phyloP scores from a whole-genome alignment of 2,113 vertebrate genomes.

The Rafetus swinhoei region DNA sequence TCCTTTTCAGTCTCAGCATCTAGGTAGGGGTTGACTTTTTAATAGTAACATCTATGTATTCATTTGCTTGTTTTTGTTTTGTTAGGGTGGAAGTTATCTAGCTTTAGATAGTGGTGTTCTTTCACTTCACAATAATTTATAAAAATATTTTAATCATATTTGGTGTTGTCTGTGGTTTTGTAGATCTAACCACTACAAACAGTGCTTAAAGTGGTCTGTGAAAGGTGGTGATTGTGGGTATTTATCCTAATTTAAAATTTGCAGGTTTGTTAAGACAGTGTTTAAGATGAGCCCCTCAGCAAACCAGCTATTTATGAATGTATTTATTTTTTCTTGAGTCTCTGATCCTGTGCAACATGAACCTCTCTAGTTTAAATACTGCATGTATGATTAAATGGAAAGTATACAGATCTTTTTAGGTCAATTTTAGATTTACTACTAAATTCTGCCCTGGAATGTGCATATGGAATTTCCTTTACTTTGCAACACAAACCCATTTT shows the following conservation, averaged over 20 bases:
- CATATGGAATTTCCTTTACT: not conserved
- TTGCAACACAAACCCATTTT: not conserved
- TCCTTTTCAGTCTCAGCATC: not conserved
- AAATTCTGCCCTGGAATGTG: not conserved
- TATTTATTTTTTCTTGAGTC: not conserved
- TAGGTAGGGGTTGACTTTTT: not conserved
- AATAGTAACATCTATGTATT: not conserved
- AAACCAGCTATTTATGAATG: not conserved
- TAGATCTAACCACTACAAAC: not conserved
- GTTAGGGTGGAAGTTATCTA: not conserved
- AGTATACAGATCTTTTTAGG: not conserved
- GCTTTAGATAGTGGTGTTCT: not conserved
- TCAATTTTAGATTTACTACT: not conserved
- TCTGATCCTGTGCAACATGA: not conserved
- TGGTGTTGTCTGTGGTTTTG: not conserved
- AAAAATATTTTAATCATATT: not conserved
- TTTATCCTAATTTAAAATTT: not conserved
- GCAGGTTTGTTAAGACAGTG: not conserved
- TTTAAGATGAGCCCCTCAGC: not conserved
- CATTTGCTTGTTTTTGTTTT: not conserved
- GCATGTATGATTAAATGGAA: not conserved
- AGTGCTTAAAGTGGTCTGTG: not conserved
- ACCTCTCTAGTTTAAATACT: not conserved
- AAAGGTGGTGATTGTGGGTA: not conserved
- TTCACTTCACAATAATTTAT: not conserved